Percentiles rank a stretch among this genome's conserved stretches.
phyloP scores from a whole-genome alignment of 2,888 invertebrate species.

The Leptinotarsa rubiginosa region DNA sequence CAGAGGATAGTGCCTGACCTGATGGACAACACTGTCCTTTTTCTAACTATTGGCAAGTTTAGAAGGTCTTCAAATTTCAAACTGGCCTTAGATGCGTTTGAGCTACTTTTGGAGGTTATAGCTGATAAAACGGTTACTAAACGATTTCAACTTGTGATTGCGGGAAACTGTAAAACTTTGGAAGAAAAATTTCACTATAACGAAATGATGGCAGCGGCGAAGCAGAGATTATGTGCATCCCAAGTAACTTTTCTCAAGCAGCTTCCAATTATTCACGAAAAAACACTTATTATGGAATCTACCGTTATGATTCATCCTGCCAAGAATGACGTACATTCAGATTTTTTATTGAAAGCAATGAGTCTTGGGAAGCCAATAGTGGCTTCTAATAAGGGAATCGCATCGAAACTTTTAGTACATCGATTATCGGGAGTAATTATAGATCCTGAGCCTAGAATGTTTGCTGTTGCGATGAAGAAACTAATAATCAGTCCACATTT shows the following conservation, averaged over 20 bases:
- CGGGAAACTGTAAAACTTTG: slow-evolving; percentile 56
- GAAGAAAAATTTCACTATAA: slow-evolving; percentile 58
- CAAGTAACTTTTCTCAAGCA: slow-evolving; percentile 61
- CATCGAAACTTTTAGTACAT: slow-evolving; percentile 56
- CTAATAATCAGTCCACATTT: slow-evolving; percentile 58
- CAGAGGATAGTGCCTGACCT: slow-evolving; percentile 60
- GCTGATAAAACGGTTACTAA: slow-evolving; percentile 54
- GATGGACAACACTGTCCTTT: slow-evolving; percentile 55
- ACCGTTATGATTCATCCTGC: slow-evolving; percentile 59
- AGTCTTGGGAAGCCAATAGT: slow-evolving; percentile 60
- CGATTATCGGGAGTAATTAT: slow-evolving; percentile 60
- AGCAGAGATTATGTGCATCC: slow-evolving; percentile 56
- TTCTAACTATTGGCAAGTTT: slow-evolving; percentile 60
- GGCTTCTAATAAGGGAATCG: slow-evolving; percentile 60
- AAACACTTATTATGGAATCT: slow-evolving; percentile 59
- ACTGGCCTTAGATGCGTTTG: slow-evolving; percentile 60
- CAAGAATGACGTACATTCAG: slow-evolving; percentile 58
- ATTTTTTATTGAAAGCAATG: slow-evolving; percentile 59
- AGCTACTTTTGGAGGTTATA: slow-evolving; percentile 56
- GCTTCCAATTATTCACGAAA: slow-evolving; percentile 59
- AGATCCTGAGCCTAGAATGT: slow-evolving; percentile 56
- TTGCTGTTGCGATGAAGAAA: slow-evolving; percentile 60
- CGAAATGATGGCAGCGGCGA: slow-evolving; percentile 55
- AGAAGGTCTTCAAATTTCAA: slow-evolving; percentile 59
- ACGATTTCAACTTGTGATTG: slow-evolving; percentile 59